Evolutionary conservation across 2,888 invertebrate species (phyloP), one percentile per base, ranked within the genome.

Genomic region (Pollenia labialis): DNA sequence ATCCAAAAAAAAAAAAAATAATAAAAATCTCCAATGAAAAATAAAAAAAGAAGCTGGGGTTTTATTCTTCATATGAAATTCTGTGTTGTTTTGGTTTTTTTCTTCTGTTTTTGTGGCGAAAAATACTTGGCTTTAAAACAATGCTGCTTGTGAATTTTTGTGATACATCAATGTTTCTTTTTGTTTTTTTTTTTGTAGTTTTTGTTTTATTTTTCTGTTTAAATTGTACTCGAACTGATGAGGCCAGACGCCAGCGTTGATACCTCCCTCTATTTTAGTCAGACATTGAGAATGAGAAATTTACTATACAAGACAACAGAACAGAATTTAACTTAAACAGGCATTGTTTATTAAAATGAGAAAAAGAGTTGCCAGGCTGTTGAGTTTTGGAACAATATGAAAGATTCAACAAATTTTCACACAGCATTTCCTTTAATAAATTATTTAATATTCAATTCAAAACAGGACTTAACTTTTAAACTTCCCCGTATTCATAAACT

Each of bases 221-320:
- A 75, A 82, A 82, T 69, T 82, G 82, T 76, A 71, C 60, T 82
- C 62, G 44, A 50, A 76, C 69, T 62, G 76, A 76, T 79, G 84
- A 84, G 72, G 18, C 72, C 58, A 79, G 84, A 84, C 84, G 84
- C 84, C 84, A 84, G 66, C 84, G 58, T 84, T 84, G 84, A 84
- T 84, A 79, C 84, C 84, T 84, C 84, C 84, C 84, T 84, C 84
- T 84, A 84, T 84, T 84, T 84, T 42, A 74, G 66, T 50, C 84
- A 79, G 79, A 84, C 84, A 74, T 84, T 68, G 64, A 83, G 64
- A 56, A 83, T 46, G 14, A 64, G 48, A 68, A 42, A 40, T 23
- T 12, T 1, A 50, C 50, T 56, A 81, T 54, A 56, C 42, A 66
- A 68, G 16, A 68, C 66, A 52, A 54, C 16, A 23, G 32, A 48